Evolutionary conservation across 2,888 invertebrate genomes (phyloP).

Genomic region (Linhomoeus sp.): DNA sequence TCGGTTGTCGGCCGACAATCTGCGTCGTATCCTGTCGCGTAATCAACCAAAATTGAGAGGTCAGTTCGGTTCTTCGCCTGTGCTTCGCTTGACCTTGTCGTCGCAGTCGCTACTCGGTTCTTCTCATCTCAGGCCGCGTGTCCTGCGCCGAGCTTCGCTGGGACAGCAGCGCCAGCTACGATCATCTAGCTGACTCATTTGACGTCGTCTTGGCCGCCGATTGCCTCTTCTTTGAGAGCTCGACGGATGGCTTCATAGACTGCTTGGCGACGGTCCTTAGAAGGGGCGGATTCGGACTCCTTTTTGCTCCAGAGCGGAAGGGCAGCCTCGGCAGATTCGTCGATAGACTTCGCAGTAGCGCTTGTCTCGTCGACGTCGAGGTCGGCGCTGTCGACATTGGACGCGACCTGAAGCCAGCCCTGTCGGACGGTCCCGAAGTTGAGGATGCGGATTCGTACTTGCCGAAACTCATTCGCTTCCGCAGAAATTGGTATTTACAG

Average conservation of each 20-base stretch:
- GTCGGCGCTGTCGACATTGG: too few relatives aligned
- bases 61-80: too few relatives aligned
- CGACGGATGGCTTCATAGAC: neutral
- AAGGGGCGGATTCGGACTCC: neutral
- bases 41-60: too few relatives aligned
- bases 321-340: neutral
- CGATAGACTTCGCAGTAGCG: neutral
- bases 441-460: neutral
- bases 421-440: neutral
- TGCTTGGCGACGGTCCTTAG: neutral
- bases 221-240: constrained; percentile 1
- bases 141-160: too few relatives aligned
- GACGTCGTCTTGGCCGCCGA: constrained; percentile 2
- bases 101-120: too few relatives aligned
- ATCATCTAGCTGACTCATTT: too few relatives aligned
- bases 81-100: too few relatives aligned
- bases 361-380: neutral
- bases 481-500: neutral
- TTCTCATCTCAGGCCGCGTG: too few relatives aligned
- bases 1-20: neutral
- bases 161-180: too few relatives aligned
- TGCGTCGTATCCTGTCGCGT: neutral
- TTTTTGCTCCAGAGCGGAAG: neutral
- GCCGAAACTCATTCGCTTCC: neutral
- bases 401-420: neutral